phyloP scores from a whole-genome alignment of 1,140 invertebrate genomes.

The Papilio dardanus region DNA sequence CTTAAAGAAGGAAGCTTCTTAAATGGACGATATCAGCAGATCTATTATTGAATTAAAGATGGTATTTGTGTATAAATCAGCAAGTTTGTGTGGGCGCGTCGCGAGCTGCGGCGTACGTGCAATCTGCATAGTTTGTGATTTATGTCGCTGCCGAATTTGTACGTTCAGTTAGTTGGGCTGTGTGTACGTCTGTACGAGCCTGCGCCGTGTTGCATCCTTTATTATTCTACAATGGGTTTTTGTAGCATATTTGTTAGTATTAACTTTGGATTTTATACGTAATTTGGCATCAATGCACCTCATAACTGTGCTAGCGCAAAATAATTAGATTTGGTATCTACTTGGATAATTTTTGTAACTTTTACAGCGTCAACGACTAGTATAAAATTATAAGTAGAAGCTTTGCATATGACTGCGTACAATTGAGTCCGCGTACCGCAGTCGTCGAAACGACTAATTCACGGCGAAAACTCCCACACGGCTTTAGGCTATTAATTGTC shows the following conservation, averaged over 20 bases:
- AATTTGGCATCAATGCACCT: not conserved
- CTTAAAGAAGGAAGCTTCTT: not conserved
- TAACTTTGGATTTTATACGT: not conserved
- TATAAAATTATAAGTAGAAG: not conserved
- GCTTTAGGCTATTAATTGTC: slow-evolving; percentile 61
- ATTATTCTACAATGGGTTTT: not conserved
- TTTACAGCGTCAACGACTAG: not conserved
- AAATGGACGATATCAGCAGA: slow-evolving; percentile 2
- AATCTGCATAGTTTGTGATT: slow-evolving; percentile 39
- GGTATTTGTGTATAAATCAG: slow-evolving; percentile 33
- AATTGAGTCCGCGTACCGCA: slow-evolving; percentile 32
- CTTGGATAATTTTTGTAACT: not conserved
- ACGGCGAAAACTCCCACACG: slow-evolving; percentile 54
- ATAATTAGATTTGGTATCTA: not conserved
- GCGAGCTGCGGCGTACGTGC: slow-evolving; percentile 10
- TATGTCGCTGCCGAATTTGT: slow-evolving; percentile 31
- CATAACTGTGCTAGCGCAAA: not conserved
- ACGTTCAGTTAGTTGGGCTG: slow-evolving; percentile 26
- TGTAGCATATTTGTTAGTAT: not conserved
- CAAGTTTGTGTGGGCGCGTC: not conserved
- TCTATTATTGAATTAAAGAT: slow-evolving; percentile 28
- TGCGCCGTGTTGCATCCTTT: not conserved
- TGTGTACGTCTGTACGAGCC: not conserved
- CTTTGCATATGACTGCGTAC: slow-evolving; percentile 23
- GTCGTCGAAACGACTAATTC: slow-evolving; percentile 55